phyloP scores from a whole-genome alignment of 2,888 invertebrate species.

The Lasioglossum lativentre region DNA sequence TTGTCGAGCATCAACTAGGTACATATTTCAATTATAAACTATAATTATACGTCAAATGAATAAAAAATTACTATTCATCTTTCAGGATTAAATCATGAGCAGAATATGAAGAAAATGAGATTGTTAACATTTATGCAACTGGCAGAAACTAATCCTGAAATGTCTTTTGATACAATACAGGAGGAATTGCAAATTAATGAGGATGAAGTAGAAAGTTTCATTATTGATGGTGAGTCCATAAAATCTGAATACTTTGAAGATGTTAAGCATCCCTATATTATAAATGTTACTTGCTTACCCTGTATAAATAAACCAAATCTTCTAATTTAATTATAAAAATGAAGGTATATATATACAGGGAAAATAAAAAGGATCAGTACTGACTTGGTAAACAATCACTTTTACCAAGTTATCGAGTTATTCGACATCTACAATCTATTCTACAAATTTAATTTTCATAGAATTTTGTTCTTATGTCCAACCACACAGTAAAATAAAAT shows the following conservation, averaged over 20 bases:
- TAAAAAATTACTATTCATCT: conserved; percentile 10
- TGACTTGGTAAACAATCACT: conserved; percentile 75
- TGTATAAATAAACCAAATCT: conserved; percentile 38
- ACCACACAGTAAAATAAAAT: not conserved
- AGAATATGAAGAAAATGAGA: conserved; percentile 98
- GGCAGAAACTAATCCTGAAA: conserved; percentile 96
- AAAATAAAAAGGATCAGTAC: conserved; percentile 79
- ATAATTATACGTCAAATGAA: not conserved
- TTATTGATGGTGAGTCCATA: conserved; percentile 92
- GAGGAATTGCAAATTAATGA: conserved; percentile 94
- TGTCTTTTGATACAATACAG: conserved; percentile 95
- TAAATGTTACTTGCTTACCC: conserved; percentile 34
- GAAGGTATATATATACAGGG: conserved; percentile 66
- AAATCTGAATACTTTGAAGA: not conserved
- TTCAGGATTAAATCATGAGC: conserved; percentile 94
- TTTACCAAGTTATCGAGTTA: conserved; percentile 78
- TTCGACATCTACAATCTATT: conserved; percentile 72
- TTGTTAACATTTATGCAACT: conserved; percentile 98
- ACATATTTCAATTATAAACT: conserved; percentile 40
- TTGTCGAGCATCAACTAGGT: conserved; percentile 89
- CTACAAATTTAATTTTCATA: conserved; percentile 9
- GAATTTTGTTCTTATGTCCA: not conserved
- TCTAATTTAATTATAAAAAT: conserved; percentile 40
- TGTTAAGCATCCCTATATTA: too few relatives aligned
- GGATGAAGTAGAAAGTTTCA: conserved; percentile 97